Percentiles rank a stretch among this genome's conserved stretches.
These are phyloP conservation scores for Athripsodes cinereus DNA, from an alignment of 2,888 invertebrate genomes.

Conservation along the genomic window DNA sequence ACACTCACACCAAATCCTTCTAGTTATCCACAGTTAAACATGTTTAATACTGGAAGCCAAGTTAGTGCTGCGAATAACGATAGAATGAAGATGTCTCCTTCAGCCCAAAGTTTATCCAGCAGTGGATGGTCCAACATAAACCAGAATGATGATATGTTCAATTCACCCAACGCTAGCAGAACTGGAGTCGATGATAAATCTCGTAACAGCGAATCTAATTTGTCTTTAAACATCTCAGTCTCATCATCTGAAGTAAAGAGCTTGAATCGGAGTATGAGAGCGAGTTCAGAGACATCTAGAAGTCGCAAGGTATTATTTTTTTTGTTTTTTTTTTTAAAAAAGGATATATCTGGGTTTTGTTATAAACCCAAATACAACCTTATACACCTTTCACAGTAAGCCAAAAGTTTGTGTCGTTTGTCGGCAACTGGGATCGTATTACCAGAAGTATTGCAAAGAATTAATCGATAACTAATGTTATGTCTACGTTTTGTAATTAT, in stretches of 20 bases:
- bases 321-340: too few species aligned
- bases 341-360: too few species aligned
- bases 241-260: not conserved
- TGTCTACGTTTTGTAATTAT: too few species aligned
- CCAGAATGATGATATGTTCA: too few species aligned
- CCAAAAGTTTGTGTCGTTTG: too few species aligned
- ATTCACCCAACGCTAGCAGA: too few species aligned
- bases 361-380: too few species aligned
- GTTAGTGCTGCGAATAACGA: not conserved
- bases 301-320: not conserved
- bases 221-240: too few species aligned
- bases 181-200: not conserved
- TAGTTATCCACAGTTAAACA: constrained; percentile 17
- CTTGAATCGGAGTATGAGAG: not conserved
- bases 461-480: too few species aligned
- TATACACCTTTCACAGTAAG: too few species aligned
- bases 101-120: constrained; percentile 14
- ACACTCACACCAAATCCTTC: constrained; percentile 4
- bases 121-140: not conserved
- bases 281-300: constrained; percentile 4
- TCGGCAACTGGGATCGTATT: too few species aligned
- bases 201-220: not conserved
- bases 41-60: not conserved
- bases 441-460: too few species aligned
- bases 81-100: constrained; percentile 13